Percentiles rank a stretch among this genome's conserved stretches.
Conservation (phyloP, 2,888 invertebrate species). For the Lithophane leautieri region DNA sequence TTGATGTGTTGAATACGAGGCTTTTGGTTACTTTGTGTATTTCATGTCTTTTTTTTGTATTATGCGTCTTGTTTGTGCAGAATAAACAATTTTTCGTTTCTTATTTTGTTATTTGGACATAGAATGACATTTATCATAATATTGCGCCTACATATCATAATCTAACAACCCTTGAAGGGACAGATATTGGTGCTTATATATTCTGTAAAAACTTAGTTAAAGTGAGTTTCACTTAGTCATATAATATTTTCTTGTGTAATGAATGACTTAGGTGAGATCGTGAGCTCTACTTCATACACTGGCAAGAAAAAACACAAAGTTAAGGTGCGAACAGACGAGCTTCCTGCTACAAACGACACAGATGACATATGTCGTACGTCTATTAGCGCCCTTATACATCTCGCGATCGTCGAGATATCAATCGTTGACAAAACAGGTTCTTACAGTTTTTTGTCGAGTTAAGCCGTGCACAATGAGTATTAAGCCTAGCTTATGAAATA, state of each 20-base stretch:
- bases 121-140: too few relatives aligned
- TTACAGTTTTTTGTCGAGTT: constrained; percentile 34
- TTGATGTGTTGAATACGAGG: too few relatives aligned
- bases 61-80: too few relatives aligned
- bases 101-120: too few relatives aligned
- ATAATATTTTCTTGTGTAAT: not conserved
- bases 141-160: too few relatives aligned
- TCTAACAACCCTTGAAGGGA: too few relatives aligned
- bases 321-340: not conserved
- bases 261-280: not conserved
- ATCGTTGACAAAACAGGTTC: constrained; percentile 43
- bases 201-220: not conserved
- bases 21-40: too few relatives aligned
- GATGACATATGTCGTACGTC: constrained; percentile 38
- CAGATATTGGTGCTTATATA: too few relatives aligned
- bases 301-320: not conserved
- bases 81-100: too few relatives aligned
- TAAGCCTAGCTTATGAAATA: constrained; percentile 18
- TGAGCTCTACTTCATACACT: not conserved
- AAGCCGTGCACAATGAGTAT: constrained; percentile 18
- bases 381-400: constrained; percentile 43
- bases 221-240: not conserved
- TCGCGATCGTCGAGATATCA: constrained; percentile 19
- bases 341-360: not conserved
- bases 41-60: too few relatives aligned